These are phyloP conservation scores for Cyaniris semiargus DNA, from an alignment of 2,888 invertebrate species.

Conservation along the genomic window DNA sequence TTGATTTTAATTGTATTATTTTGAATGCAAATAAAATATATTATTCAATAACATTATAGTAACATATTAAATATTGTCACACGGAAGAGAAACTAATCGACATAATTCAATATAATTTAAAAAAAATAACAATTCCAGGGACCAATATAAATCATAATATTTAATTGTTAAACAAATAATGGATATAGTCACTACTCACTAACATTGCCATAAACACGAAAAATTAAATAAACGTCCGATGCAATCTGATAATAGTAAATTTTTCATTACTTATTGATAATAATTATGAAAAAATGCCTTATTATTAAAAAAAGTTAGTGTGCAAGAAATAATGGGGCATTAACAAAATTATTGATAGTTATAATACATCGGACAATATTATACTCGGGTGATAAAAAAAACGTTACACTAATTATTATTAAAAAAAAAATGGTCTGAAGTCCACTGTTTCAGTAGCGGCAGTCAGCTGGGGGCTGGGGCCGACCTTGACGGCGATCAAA, in stretches of 20 bases:
- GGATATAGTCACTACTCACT: background rate
- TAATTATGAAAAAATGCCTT: too few species aligned
- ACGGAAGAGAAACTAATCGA: background rate
- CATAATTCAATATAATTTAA: background rate
- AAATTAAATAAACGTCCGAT: background rate
- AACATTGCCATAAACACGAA: background rate
- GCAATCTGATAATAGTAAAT: background rate
- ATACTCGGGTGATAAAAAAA: background rate
- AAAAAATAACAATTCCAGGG: background rate
- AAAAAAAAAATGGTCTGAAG: background rate
- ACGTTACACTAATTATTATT: background rate
- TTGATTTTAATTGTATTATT: background rate
- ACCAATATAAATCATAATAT: background rate
- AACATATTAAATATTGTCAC: background rate
- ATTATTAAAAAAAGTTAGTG: background rate
- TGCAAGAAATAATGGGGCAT: background rate
- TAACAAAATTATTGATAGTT: too few species aligned
- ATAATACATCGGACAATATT: too few species aligned
- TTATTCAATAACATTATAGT: background rate
- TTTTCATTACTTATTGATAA: background rate
- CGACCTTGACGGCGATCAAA: conserved; percentile 18
- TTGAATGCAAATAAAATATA: conserved; percentile 14
- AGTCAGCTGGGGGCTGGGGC: background rate
- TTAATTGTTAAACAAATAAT: background rate
- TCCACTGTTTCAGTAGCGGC: background rate